Evolutionary conservation across 23 tunicate genomes (phyloP), one percentile per base, ranked within the genome.

Genomic region (Diplosoma virens): DNA sequence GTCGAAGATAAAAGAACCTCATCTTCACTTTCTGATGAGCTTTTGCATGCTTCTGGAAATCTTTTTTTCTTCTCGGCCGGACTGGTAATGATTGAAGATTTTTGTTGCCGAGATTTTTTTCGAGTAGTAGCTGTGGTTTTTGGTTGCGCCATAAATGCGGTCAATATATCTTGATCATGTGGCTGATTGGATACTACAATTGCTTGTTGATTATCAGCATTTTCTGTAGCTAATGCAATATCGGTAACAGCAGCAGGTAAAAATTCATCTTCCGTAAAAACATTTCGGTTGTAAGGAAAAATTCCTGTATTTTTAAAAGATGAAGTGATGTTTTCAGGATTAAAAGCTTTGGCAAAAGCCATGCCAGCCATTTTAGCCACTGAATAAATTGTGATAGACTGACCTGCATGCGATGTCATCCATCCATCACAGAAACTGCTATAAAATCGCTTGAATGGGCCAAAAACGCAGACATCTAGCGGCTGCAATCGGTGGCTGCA

Each of bases 401-500:
- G 9, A 2, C 58, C 66, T 7, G 79, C 75, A 21, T 75, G 5
- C 34, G 33, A 5, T 4, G 71, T 55, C 32, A 55, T 11, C 79
- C 71, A 9, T 9, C 24, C 9, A 26, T 75, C 76, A 22, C 33
- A 25, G 25, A 75, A 53, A 3, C 24, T 33, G 32, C n/a, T 27
- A 23, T 75, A 75, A 26, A 46, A 75, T n/a, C 33, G 31, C 29
- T 75, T 61, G 60, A 75, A 75, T 21, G 78, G 82, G 4, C 82
- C 82, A 77, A 56, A 77, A 16, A 77, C 82, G n/a, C 78, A 32
- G 2, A 77, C 52, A 66, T 77, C 82, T 5, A 77, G 76, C 32
- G 82, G 82, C 53, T 77, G 82, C 16, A 67, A 21, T 61, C 79
- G 25, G 21, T 75, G 79, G 27, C 79, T 61, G 76, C 79, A 75